Evolutionary conservation across 1,140 invertebrate species (phyloP).

Genomic region (Rhynchophorus ferrugineus): DNA sequence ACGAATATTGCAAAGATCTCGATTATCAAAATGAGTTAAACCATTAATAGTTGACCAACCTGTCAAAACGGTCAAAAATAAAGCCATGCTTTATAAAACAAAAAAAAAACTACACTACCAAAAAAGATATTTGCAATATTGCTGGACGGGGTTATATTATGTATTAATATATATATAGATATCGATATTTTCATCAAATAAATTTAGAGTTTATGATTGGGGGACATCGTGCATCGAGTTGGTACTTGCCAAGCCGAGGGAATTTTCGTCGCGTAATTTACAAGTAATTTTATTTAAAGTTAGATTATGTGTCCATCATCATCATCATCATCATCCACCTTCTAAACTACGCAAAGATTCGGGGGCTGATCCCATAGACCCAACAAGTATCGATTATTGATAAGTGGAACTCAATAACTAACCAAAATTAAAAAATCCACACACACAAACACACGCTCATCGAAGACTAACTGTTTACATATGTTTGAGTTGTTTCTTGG

Average conservation of each 20-base stretch:
- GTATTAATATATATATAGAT: too few relatives aligned
- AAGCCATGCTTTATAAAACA: too few relatives aligned
- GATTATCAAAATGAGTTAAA: too few relatives aligned
- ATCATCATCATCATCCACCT: too few relatives aligned
- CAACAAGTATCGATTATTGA: conserved; percentile 24
- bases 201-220: conserved; percentile 20
- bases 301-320: neutral
- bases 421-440: conserved; percentile 38
- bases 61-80: too few relatives aligned
- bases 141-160: too few relatives aligned
- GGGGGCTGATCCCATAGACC: conserved; percentile 22
- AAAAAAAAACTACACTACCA: too few relatives aligned
- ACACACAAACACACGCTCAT: conserved; percentile 42
- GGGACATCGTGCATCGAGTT: conserved; percentile 27
- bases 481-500: conserved; percentile 32
- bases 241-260: conserved; percentile 17
- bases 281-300: neutral
- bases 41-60: too few relatives aligned
- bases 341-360: conserved; percentile 6
- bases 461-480: conserved; percentile 40
- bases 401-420: conserved; percentile 40
- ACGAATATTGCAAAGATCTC: too few relatives aligned
- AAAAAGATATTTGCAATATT: too few relatives aligned
- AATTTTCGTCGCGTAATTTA: conserved; percentile 3
- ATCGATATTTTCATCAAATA: too few relatives aligned